Evolutionary conservation across 1,140 invertebrate species (phyloP).

Genomic region (Odontomachus brunneus): DNA sequence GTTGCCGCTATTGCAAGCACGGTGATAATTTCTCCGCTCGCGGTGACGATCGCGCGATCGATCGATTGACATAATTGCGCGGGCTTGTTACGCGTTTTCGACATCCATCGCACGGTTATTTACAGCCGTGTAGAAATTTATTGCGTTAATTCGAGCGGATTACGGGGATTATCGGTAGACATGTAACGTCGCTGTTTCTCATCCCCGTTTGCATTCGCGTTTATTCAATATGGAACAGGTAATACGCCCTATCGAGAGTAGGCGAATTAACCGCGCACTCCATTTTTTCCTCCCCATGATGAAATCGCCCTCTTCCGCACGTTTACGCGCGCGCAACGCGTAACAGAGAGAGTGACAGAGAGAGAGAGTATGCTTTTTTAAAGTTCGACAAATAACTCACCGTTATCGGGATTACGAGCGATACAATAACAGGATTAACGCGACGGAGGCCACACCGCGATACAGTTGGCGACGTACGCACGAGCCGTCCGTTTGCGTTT

Average conservation of each 20-base stretch:
- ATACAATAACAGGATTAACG: not conserved
- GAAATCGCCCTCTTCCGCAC: constrained; percentile 8
- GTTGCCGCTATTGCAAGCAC: not conserved
- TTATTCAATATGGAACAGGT: constrained; percentile 47
- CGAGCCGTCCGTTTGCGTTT: constrained; percentile 2
- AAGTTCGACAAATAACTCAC: constrained; percentile 21
- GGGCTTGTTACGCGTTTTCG: constrained; percentile 48
- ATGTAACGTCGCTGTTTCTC: constrained; percentile 42
- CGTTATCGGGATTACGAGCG: constrained; percentile 39
- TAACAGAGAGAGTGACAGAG: too few species aligned
- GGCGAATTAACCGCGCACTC: constrained; percentile 21
- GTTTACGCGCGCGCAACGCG: not conserved
- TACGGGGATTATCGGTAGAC: constrained; percentile 34
- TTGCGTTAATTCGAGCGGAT: constrained; percentile 51
- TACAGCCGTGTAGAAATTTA: constrained; percentile 58
- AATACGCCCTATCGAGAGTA: constrained; percentile 32
- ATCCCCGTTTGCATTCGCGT: constrained; percentile 22
- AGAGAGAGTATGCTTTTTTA: constrained; percentile 26
- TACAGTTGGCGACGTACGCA: constrained; percentile 4
- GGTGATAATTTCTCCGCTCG: constrained; percentile 57
- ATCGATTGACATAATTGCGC: constrained; percentile 63
- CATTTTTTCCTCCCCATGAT: not conserved
- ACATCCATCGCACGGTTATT: constrained; percentile 43
- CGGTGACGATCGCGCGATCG: constrained; percentile 59
- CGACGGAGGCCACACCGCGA: not conserved